Conservation (phyloP, 2,797 vertebrate genomes). For the Adelosebastes latens region DNA sequence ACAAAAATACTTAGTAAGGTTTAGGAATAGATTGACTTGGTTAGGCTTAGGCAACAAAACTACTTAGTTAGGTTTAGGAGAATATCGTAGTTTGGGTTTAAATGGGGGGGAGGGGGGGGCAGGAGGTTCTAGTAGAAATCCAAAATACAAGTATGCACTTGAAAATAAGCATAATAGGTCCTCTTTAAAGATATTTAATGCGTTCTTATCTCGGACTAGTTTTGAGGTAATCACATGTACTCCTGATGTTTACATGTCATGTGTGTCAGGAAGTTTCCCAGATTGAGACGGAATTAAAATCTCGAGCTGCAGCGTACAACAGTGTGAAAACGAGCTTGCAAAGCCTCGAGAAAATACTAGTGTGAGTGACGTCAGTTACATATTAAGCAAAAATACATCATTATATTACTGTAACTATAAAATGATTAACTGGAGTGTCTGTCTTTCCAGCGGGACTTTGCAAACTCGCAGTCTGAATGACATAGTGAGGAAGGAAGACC, state of each 20-base stretch:
- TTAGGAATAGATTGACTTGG: too few relatives aligned
- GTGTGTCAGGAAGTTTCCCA: constrained; percentile 89
- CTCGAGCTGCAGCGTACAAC: constrained; percentile 84
- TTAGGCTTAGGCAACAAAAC: too few relatives aligned
- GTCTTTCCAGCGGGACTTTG: constrained; percentile 85
- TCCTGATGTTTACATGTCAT: constrained; percentile 21
- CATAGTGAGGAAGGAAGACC: constrained; percentile 91
- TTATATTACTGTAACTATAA: neutral
- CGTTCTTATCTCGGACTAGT: neutral
- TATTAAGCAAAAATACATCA: neutral
- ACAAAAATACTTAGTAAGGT: too few relatives aligned
- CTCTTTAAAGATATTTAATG: neutral
- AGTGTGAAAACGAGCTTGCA: constrained; percentile 87
- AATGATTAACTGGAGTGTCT: neutral
- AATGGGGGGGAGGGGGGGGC: too few relatives aligned
- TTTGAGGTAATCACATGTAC: neutral
- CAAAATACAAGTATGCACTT: too few relatives aligned
- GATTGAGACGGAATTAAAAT: constrained; percentile 90
- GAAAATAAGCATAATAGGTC: too few relatives aligned
- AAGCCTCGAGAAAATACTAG: constrained; percentile 82
- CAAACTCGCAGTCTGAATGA: constrained; percentile 87
- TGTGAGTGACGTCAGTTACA: constrained; percentile 80
- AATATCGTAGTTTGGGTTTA: too few relatives aligned
- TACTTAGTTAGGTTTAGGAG: too few relatives aligned
- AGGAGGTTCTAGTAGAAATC: too few relatives aligned